Conservation (phyloP, 2,797 vertebrate species). For the Ficedula albicollis region DNA sequence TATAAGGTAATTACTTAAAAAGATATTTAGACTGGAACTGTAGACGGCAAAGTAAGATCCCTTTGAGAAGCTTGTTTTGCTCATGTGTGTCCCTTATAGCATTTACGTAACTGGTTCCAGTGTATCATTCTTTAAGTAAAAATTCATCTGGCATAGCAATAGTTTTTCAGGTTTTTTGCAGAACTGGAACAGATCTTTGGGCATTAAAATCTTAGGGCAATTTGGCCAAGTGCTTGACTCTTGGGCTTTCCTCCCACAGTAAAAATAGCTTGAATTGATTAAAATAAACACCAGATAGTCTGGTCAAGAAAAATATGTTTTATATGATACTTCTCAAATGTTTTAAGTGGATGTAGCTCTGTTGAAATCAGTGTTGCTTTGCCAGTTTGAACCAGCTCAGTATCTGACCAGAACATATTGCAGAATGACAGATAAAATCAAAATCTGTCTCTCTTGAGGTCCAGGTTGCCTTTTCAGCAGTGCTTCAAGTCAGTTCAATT, state of each 20-base stretch:
- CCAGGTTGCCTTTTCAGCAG: neutral
- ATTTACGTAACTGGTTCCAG: neutral
- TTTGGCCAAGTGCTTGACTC: neutral
- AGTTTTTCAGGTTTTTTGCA: neutral
- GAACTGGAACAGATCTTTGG: neutral
- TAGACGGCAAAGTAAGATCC: neutral
- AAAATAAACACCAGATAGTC: neutral
- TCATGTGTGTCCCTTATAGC: neutral
- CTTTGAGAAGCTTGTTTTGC: neutral
- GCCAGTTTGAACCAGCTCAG: neutral
- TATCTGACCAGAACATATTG: slow-evolving; percentile 27
- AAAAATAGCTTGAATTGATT: neutral
- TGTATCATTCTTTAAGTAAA: neutral
- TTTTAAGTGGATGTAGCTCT: neutral
- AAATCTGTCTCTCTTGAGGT: neutral
- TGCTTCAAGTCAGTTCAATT: neutral
- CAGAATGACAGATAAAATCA: neutral
- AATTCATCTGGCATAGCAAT: neutral
- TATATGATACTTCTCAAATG: neutral
- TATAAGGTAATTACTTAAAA: neutral
- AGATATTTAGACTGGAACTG: neutral
- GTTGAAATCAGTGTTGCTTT: neutral
- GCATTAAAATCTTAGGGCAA: neutral
- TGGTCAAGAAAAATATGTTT: neutral
- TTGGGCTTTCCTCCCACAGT: neutral